These are phyloP conservation scores for Lagorchestes hirsutus DNA, from an alignment of 2,797 vertebrate genomes.

Conservation along the genomic window DNA sequence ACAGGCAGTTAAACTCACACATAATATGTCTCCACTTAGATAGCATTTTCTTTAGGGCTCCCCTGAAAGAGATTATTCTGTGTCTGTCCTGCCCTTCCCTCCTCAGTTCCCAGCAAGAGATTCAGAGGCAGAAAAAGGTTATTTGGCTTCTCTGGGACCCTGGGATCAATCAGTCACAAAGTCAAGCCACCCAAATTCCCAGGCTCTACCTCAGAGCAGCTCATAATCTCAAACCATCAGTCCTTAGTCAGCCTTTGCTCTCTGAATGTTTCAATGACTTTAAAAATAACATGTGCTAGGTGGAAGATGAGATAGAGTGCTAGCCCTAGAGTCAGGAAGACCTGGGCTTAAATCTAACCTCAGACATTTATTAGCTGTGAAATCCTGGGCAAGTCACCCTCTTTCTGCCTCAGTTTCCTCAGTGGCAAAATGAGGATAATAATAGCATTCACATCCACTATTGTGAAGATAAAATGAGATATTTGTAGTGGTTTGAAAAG, in stretches of 20 bases:
- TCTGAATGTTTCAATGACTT: neutral
- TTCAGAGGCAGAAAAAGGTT: neutral
- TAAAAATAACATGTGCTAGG: too few species aligned
- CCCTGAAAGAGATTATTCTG: neutral
- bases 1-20: neutral
- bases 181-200: neutral
- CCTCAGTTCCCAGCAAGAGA: neutral
- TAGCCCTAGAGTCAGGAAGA: neutral
- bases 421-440: neutral
- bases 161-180: neutral
- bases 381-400: neutral
- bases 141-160: neutral
- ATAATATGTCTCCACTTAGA: neutral
- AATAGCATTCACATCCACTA: neutral
- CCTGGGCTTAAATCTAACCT: neutral
- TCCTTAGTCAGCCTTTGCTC: neutral
- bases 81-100: neutral
- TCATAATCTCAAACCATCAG: neutral
- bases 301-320: neutral
- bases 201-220: neutral
- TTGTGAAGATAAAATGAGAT: neutral
- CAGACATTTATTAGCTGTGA: neutral
- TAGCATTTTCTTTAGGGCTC: neutral
- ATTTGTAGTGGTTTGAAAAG: neutral
- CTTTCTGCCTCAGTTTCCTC: neutral